These are phyloP conservation scores for Byasa hedistus DNA, from an alignment of 2,888 invertebrate genomes.

Conservation along the genomic window DNA sequence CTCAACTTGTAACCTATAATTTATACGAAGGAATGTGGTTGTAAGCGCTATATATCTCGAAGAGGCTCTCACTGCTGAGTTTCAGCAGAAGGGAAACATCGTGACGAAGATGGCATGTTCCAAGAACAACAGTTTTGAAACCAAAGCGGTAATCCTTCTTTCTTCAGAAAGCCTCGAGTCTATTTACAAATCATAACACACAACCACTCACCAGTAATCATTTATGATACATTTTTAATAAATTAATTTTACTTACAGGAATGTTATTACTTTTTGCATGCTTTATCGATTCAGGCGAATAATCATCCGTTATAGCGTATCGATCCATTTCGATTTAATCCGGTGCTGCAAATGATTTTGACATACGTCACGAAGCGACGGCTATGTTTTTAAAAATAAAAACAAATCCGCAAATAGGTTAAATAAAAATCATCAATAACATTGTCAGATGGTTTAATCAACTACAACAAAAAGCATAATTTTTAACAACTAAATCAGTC, in stretches of 20 bases:
- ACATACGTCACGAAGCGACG: background rate
- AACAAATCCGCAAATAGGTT: background rate
- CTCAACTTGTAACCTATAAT: too few species aligned
- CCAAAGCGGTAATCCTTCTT: too few species aligned
- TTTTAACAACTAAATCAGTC: constrained; percentile 79
- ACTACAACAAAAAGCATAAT: constrained; percentile 80
- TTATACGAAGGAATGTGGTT: too few species aligned
- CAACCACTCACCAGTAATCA: too few species aligned
- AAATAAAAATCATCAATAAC: constrained; percentile 36
- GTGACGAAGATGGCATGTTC: too few species aligned
- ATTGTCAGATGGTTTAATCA: constrained; percentile 74
- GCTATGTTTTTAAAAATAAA: background rate
- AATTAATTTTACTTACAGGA: constrained; percentile 42
- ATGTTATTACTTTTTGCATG: constrained; percentile 45
- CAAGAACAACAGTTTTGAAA: too few species aligned
- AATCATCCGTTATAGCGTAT: constrained; percentile 33
- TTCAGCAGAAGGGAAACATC: too few species aligned
- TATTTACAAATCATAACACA: too few species aligned
- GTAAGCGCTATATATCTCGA: too few species aligned
- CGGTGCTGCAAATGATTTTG: background rate
- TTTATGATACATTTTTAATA: too few species aligned
- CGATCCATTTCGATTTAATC: constrained; percentile 15
- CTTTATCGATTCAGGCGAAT: constrained; percentile 43
- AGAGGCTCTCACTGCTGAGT: too few species aligned
- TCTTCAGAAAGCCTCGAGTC: too few species aligned